phyloP scores from a whole-genome alignment of 2,888 invertebrate species.

The Hybos culiciformis region DNA sequence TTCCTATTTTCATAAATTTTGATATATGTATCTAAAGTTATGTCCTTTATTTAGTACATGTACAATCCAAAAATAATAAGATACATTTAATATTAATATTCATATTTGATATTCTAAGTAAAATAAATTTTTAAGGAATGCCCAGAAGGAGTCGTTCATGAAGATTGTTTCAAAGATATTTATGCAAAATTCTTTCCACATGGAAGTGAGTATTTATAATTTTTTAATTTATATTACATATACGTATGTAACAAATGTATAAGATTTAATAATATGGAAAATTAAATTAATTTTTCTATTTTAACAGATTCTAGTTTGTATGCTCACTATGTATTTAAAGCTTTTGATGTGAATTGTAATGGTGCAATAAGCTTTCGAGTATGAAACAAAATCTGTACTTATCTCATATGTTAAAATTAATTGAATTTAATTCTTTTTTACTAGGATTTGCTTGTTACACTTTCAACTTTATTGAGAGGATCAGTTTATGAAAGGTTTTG shows the following conservation, averaged over 20 bases:
- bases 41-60: no score
- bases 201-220: slow-evolving; percentile 67
- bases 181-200: slow-evolving; percentile 98
- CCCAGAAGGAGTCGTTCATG: slow-evolving; percentile 92
- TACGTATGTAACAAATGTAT: not conserved
- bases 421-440: slow-evolving; percentile 16
- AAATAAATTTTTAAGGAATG: slow-evolving; percentile 72
- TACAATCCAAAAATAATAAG: no score
- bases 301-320: slow-evolving; percentile 85
- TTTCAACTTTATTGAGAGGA: slow-evolving; percentile 83
- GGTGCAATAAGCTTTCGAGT: slow-evolving; percentile 97
- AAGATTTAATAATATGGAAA: not conserved
- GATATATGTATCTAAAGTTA: no score
- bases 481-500: slow-evolving; percentile 89
- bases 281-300: not conserved
- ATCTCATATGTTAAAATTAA: not conserved
- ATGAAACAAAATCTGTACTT: slow-evolving; percentile 32
- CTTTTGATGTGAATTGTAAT: slow-evolving; percentile 93
- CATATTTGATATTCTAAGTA: no score
- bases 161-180: slow-evolving; percentile 94
- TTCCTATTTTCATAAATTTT: no score
- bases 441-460: slow-evolving; percentile 85
- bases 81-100: no score
- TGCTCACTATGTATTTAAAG: slow-evolving; percentile 98
- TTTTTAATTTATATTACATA: slow-evolving; percentile 1